Percentiles rank a stretch among this genome's conserved stretches.
phyloP scores from a whole-genome alignment of 2,797 vertebrate species.

The Acipenser ruthenus region DNA sequence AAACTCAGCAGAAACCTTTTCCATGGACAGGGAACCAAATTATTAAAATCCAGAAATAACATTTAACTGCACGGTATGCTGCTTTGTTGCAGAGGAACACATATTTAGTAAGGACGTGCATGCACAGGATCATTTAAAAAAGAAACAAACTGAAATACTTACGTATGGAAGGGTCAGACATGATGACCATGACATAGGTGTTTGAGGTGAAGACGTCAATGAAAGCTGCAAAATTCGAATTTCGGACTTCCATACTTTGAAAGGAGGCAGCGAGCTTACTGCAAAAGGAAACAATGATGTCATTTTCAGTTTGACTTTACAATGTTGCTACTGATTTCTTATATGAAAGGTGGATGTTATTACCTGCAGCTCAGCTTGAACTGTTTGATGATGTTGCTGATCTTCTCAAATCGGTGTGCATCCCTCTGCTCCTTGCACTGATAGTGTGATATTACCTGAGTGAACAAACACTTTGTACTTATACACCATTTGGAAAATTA shows the following conservation, averaged over 20 bases:
- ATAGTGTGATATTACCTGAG: constrained; percentile 94
- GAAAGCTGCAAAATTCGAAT: constrained; percentile 98
- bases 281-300: background rate
- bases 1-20: no score
- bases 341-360: background rate
- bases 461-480: constrained; percentile 10
- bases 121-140: no score
- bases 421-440: constrained; percentile 97
- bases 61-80: no score
- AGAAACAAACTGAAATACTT: constrained; percentile 46
- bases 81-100: no score
- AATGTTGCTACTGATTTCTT: no score
- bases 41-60: no score
- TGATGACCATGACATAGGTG: constrained; percentile 98
- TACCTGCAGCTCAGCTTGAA: constrained; percentile 98
- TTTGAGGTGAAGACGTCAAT: constrained; percentile 98
- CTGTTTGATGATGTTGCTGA: constrained; percentile 98
- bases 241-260: constrained; percentile 98
- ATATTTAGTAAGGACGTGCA: no score
- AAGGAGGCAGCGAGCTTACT: constrained; percentile 97
- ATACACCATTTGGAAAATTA: background rate
- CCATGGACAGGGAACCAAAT: no score
- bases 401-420: constrained; percentile 95
- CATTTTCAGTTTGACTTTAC: constrained; percentile 17
- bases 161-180: constrained; percentile 98